These are phyloP conservation scores for Aegypius monachus DNA, from an alignment of 2,113 vertebrate genomes.

Conservation along the genomic window DNA sequence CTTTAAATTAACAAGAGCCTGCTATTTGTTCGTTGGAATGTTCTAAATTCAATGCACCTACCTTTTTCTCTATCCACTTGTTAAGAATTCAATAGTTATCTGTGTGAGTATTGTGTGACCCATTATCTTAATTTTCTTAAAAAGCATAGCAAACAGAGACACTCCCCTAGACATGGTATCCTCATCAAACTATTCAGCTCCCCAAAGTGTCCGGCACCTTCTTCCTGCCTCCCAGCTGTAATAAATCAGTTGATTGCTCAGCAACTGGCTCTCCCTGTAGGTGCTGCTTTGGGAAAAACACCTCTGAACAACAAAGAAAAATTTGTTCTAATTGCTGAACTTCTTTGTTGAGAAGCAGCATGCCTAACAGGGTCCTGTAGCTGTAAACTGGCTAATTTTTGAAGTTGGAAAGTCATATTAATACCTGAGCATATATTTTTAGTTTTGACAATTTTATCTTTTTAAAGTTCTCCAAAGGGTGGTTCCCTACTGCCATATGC, in stretches of 20 bases:
- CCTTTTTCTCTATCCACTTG: neutral
- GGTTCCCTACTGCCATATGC: neutral
- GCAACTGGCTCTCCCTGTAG: neutral
- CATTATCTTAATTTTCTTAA: neutral
- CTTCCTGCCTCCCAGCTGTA: neutral
- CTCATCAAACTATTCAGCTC: neutral
- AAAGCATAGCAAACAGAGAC: neutral
- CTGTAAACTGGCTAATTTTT: neutral
- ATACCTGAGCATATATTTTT: neutral
- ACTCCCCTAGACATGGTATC: neutral
- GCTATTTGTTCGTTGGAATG: neutral
- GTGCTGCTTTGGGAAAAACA: neutral
- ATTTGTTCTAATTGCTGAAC: neutral
- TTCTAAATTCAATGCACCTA: neutral
- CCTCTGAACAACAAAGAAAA: neutral
- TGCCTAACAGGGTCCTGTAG: neutral
- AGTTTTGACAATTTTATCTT: neutral
- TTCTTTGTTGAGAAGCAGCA: neutral
- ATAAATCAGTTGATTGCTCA: neutral
- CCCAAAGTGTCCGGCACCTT: neutral
- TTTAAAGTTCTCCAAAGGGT: neutral
- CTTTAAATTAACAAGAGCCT: neutral
- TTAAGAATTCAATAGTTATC: neutral
- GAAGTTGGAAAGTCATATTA: neutral
- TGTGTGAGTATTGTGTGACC: accelerated